phyloP scores from a whole-genome alignment of 2,113 vertebrate species.

The Apteryx owenii region DNA sequence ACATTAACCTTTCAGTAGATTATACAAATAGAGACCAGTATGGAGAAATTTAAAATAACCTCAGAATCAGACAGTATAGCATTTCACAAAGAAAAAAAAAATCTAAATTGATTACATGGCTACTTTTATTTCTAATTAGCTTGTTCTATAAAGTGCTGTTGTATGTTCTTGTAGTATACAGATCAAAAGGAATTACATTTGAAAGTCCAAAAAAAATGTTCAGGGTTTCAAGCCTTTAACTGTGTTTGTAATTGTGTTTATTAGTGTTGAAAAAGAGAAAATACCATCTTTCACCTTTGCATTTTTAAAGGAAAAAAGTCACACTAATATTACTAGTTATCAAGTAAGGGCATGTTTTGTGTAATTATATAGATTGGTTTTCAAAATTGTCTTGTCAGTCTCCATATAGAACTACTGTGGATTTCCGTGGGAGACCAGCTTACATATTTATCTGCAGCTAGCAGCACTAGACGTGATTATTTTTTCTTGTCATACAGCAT shows the following conservation, averaged over 20 bases:
- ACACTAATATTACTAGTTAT: background rate
- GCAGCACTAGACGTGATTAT: background rate
- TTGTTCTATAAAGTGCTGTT: background rate
- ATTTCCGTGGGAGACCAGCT: background rate
- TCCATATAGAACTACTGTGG: fast-evolving
- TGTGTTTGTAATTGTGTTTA: background rate
- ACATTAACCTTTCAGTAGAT: background rate
- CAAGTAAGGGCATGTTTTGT: background rate
- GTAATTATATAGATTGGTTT: background rate
- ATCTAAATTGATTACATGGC: background rate
- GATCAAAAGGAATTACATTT: background rate
- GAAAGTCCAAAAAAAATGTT: background rate
- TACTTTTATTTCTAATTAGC: background rate
- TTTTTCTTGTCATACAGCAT: background rate
- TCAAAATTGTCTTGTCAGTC: background rate
- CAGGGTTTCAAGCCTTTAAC: background rate
- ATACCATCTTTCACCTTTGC: background rate
- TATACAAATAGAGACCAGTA: background rate
- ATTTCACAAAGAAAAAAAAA: background rate
- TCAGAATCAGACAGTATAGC: background rate
- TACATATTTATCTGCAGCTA: background rate
- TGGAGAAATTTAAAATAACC: background rate
- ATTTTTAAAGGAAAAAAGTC: background rate
- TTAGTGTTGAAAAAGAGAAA: background rate
- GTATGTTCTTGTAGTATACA: background rate